Percentiles rank a stretch among this genome's conserved stretches.
Evolutionary conservation across 2,888 invertebrate genomes (phyloP).

Genomic region (Punctoribates punctum): DNA sequence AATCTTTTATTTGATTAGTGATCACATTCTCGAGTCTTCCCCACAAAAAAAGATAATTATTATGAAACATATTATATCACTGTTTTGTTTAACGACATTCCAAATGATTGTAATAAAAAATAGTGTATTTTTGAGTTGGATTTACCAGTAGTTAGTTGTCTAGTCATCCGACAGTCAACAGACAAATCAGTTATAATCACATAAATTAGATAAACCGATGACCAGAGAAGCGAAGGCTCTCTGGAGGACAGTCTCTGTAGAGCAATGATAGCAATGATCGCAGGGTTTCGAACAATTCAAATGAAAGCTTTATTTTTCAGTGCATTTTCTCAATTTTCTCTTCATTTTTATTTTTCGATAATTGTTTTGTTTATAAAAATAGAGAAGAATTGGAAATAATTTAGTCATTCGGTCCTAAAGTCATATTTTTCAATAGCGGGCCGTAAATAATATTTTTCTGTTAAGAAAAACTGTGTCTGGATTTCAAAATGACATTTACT

Average conservation of each 20-base stretch:
- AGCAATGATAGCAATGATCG: background rate
- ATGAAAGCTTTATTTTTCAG: background rate
- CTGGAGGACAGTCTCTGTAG: background rate
- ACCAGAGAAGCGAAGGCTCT: background rate
- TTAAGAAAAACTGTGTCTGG: background rate
- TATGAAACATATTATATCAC: constrained; percentile 13
- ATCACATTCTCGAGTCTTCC: constrained; percentile 31
- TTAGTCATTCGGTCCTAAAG: constrained; percentile 21
- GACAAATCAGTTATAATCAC: constrained; percentile 12
- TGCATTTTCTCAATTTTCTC: background rate
- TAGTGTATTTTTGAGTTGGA: constrained; percentile 6
- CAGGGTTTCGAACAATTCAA: constrained; percentile 32
- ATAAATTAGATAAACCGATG: background rate
- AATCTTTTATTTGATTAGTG: constrained; percentile 12
- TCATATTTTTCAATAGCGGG: constrained; percentile 3
- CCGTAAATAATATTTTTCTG: background rate
- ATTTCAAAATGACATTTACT: constrained; percentile 35
- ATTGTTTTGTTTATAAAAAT: too few species aligned
- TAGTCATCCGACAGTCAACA: constrained; percentile 17
- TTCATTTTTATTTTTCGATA: background rate
- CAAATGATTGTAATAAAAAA: constrained; percentile 25
- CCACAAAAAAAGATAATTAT: background rate
- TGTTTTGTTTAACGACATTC: constrained; percentile 27
- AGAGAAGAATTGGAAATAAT: too few species aligned
- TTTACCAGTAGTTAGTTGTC: constrained; percentile 34